These are phyloP conservation scores for Tupiocoris notatus DNA, from an alignment of 2,888 invertebrate genomes.

Conservation along the genomic window DNA sequence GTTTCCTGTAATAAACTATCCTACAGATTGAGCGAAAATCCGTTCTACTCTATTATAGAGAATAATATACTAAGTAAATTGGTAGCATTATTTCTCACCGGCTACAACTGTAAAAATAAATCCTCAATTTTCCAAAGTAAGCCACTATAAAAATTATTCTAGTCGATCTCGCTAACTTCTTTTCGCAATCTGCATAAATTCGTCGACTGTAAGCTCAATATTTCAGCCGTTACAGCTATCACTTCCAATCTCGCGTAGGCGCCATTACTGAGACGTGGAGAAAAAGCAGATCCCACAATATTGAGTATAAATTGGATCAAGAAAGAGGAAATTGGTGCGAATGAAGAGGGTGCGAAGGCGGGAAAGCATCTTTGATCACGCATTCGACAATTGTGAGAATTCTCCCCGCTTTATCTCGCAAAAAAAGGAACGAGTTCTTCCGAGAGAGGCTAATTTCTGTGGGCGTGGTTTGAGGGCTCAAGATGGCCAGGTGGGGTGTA, in stretches of 20 bases:
- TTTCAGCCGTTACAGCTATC: not conserved
- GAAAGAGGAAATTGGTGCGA: not conserved
- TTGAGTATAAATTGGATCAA: not conserved
- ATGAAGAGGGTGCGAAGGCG: not conserved
- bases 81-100: too few species aligned
- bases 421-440: not conserved
- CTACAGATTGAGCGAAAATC: too few species aligned
- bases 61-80: too few species aligned
- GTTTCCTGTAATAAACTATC: too few species aligned
- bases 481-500: too few species aligned
- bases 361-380: not conserved
- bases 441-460: not conserved
- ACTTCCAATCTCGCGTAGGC: not conserved
- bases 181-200: too few species aligned
- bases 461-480: constrained; percentile 14
- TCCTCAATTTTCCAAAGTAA: too few species aligned
- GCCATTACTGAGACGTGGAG: not conserved
- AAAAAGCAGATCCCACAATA: not conserved
- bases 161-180: too few species aligned
- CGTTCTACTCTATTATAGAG: too few species aligned
- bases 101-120: too few species aligned
- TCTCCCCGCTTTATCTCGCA: not conserved
- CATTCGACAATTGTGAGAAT: not conserved
- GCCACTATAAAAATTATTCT: too few species aligned
- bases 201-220: too few species aligned